Conservation (phyloP, 2,113 vertebrate genomes). For the Thymallus thymallus region DNA sequence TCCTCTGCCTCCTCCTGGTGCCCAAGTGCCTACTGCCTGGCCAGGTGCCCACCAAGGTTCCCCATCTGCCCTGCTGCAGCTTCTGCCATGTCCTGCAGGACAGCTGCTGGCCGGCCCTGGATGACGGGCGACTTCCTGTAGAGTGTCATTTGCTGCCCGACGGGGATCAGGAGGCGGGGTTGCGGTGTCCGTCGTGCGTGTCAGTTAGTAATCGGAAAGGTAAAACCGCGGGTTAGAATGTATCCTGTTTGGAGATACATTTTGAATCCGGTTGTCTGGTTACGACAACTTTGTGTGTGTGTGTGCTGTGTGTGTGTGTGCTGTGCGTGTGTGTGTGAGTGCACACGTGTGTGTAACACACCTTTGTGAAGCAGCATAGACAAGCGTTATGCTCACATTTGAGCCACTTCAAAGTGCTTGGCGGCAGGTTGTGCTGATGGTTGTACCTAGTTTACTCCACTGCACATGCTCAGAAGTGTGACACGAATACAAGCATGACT, state of each 20-base stretch:
- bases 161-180: slow-evolving; percentile 64
- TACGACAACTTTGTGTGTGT: slow-evolving; percentile 4
- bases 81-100: slow-evolving; percentile 85
- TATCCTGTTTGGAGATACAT: slow-evolving; percentile 53
- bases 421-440: neutral
- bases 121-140: slow-evolving; percentile 74
- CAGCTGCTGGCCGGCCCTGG: slow-evolving; percentile 80
- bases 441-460: neutral
- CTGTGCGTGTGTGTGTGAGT: neutral
- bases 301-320: slow-evolving; percentile 25
- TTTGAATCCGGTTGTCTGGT: slow-evolving; percentile 44
- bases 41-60: neutral
- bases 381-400: neutral
- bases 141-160: slow-evolving; percentile 81
- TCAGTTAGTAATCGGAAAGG: slow-evolving; percentile 70
- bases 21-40: slow-evolving; percentile 67
- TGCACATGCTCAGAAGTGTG: slow-evolving; percentile 2
- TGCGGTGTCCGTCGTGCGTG: slow-evolving; percentile 75
- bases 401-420: neutral
- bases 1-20: slow-evolving; percentile 87
- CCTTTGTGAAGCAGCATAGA: neutral
- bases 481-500: neutral
- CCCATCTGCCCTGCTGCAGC: slow-evolving; percentile 79
- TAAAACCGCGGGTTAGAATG: slow-evolving; percentile 66
- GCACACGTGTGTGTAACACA: neutral